A percentile compares a stretch with the other conserved stretches of the same genome.
Evolutionary conservation across 1,140 invertebrate genomes (phyloP).

Genomic region (Bombus cullumanus): DNA sequence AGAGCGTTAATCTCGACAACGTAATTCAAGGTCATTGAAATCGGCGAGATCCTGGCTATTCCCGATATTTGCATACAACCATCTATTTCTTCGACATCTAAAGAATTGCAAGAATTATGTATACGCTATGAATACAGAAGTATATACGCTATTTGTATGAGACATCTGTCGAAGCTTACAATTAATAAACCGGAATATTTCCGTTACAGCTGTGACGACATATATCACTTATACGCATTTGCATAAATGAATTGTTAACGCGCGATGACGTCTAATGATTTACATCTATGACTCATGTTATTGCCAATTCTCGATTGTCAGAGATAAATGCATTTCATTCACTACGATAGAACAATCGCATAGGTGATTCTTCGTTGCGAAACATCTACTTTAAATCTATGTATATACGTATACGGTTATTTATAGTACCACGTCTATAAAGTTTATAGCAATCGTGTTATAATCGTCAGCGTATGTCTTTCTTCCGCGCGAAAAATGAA

Average conservation of each 20-base stretch:
- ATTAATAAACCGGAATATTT: not conserved
- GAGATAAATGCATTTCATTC: not conserved
- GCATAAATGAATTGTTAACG: constrained; percentile 3
- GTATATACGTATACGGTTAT: not conserved
- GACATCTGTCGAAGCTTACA: not conserved
- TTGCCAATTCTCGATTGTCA: not conserved
- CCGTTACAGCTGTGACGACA: not conserved
- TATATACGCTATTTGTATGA: too few species aligned
- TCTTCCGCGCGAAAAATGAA: too few species aligned
- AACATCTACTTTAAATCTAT: not conserved
- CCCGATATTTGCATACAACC: too few species aligned
- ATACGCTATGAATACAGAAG: too few species aligned
- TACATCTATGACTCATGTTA: not conserved
- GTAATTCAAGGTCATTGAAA: too few species aligned
- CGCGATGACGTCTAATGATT: not conserved
- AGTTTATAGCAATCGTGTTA: not conserved
- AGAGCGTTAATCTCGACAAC: too few species aligned
- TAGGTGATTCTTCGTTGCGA: not conserved
- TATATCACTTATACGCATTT: not conserved
- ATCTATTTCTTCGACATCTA: too few species aligned
- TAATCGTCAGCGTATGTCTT: not conserved
- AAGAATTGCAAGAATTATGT: too few species aligned
- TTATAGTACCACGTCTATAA: not conserved
- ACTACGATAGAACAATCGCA: not conserved
- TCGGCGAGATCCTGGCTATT: too few species aligned